Percentiles rank a stretch among this genome's conserved stretches.
phyloP scores from a whole-genome alignment of 2,888 invertebrate species.

The Tipula unca region DNA sequence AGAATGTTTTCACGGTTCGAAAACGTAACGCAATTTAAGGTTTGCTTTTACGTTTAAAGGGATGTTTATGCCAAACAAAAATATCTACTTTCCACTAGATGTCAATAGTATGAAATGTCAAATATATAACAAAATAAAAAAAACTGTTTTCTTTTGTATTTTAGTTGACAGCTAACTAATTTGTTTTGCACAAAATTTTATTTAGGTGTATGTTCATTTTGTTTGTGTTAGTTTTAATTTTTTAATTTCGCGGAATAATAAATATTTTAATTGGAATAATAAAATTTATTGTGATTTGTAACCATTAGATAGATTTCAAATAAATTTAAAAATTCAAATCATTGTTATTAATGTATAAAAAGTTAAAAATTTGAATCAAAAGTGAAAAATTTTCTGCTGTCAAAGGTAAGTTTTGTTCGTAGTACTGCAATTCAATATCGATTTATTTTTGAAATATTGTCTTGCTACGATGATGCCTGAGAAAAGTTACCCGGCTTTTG shows the following conservation, averaged over 20 bases:
- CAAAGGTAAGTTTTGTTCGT: background rate
- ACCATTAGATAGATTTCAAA: background rate
- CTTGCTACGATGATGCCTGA: background rate
- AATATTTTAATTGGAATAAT: background rate
- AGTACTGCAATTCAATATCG: background rate
- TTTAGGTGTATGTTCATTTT: background rate
- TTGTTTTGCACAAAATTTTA: background rate
- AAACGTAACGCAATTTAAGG: no score
- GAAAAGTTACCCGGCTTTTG: background rate
- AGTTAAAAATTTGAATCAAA: background rate
- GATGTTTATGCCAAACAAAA: no score
- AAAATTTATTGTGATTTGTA: background rate
- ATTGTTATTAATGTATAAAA: background rate
- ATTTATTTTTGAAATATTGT: background rate
- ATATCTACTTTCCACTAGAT: background rate
- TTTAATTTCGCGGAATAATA: background rate
- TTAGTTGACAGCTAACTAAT: background rate
- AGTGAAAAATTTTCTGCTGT: background rate
- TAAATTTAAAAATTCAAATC: background rate
- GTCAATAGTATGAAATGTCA: background rate
- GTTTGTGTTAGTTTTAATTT: background rate
- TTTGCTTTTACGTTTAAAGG: no score
- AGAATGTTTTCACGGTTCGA: no score
- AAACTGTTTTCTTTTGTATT: background rate
- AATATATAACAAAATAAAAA: background rate